Evolutionary conservation across 2,888 invertebrate genomes (phyloP).

Genomic region (Melanostoma mellinum): DNA sequence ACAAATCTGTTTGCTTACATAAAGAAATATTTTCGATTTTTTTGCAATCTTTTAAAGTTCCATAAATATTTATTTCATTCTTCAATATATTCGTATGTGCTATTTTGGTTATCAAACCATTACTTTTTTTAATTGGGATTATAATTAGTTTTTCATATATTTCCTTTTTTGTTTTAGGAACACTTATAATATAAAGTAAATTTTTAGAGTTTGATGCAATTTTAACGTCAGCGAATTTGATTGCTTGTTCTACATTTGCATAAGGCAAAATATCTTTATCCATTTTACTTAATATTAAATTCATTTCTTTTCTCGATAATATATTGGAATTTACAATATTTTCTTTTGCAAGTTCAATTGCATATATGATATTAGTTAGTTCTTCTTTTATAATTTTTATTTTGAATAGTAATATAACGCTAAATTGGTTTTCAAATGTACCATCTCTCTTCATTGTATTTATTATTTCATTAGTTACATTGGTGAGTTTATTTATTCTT

Average conservation of each 20-base stretch:
- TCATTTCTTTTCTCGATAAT: conserved; percentile 34
- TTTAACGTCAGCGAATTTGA: conserved; percentile 62
- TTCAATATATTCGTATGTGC: conserved; percentile 32
- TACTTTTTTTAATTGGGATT: conserved; percentile 43
- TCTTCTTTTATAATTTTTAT: conserved; percentile 46
- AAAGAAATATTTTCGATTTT: conserved; percentile 16
- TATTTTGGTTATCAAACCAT: conserved; percentile 34
- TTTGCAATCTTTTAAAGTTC: conserved; percentile 42
- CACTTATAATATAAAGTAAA: conserved; percentile 51
- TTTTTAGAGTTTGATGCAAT: conserved; percentile 21
- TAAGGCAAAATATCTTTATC: conserved; percentile 50
- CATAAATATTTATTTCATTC: conserved; percentile 36
- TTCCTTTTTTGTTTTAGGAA: conserved; percentile 40
- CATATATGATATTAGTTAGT: conserved; percentile 24
- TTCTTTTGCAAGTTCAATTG: conserved; percentile 29
- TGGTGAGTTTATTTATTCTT: no score
- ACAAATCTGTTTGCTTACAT: conserved; percentile 2
- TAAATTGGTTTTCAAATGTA: conserved; percentile 17
- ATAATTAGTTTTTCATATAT: conserved; percentile 39
- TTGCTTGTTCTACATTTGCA: conserved; percentile 55
- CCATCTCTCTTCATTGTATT: conserved; percentile 9
- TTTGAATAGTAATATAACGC: conserved; percentile 17
- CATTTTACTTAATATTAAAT: conserved; percentile 21
- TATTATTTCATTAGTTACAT: no score
- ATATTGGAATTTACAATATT: conserved; percentile 38